Evolutionary conservation across 2,797 vertebrate species (phyloP).

Genomic region (Potorous gilbertii): DNA sequence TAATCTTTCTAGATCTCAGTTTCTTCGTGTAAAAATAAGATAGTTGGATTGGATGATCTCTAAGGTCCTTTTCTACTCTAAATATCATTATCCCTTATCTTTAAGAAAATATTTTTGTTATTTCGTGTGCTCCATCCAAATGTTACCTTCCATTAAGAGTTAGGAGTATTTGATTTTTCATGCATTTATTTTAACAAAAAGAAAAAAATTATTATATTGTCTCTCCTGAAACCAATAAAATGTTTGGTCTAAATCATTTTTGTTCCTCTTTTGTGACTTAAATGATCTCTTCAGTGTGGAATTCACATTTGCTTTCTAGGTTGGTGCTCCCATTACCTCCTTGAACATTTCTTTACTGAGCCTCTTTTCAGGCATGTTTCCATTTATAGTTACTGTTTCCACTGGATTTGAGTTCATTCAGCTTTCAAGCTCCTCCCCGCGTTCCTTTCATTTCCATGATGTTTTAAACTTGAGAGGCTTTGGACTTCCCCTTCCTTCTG

Average conservation of each 20-base stretch:
- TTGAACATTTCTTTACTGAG: neutral
- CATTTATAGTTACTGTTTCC: neutral
- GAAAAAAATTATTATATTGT: neutral
- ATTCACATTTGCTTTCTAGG: neutral
- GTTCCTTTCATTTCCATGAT: conserved; percentile 42
- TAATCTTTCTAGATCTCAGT: neutral
- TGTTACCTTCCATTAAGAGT: neutral
- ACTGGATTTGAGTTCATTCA: neutral
- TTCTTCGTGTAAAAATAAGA: neutral
- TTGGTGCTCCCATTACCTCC: neutral
- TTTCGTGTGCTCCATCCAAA: neutral
- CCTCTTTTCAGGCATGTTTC: neutral
- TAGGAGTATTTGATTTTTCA: neutral
- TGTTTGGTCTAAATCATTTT: neutral
- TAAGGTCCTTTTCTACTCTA: neutral
- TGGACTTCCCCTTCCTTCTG: conserved; percentile 59
- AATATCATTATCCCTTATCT: neutral
- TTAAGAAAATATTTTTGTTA: neutral
- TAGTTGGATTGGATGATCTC: neutral
- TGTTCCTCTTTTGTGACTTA: neutral
- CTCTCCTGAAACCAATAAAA: neutral
- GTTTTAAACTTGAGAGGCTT: conserved; percentile 64
- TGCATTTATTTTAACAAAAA: neutral
- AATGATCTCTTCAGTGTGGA: neutral
- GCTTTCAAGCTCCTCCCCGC: neutral